Base-by-base conservation (phyloP, 2,113 vertebrate genomes). In the Alectura lathami region DNA sequence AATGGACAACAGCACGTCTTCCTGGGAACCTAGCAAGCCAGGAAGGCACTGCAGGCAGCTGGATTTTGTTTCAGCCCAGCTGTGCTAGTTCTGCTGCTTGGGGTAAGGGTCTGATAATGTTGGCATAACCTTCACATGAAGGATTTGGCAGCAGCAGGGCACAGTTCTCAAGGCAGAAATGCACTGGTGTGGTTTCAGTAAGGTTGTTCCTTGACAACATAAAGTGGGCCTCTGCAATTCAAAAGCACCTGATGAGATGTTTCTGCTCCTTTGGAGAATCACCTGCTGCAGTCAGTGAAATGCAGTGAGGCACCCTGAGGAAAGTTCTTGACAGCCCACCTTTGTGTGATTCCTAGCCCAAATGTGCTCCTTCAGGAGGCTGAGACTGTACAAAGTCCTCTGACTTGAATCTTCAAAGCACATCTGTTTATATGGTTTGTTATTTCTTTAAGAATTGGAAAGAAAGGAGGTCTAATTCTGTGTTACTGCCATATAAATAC, bases 51-150 rank as follows among this genome's bases (percentile, higher is more conserved):
- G 64, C 48, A 13, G 74, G 6, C 59, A 51, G 73, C 85, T 84
- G 42, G 79, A 84, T 92, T 88, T 67, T 79, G 53, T 45, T 95
- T 91, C 54, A 32, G 70, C 59, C 81, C 75, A 22, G 6, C 57
- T 91, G 48, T 91, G 89, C 45, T 69, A 15, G 38, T 91, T 82
- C 86, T 86, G 75, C 77, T 97, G 79, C 80, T 84, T 87, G 59
- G 88, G 79, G 59, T 45, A 70, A 40, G 63, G 86, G 74, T 40
- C 70, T 70, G 81, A 69, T 72, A 90, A 73, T 57, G 53, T 32
- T 93, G 80, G 83, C 86, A 79, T 43, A 85, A 89, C 66, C 72
- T 64, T 83, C 20, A 56, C 51, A n/a, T 69, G 57, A 70, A 74
- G 36, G 81, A 81, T 86, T 21, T 27, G 66, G 56, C 77, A 91